Percentiles rank a stretch among this genome's conserved stretches.
phyloP scores from a whole-genome alignment of 2,888 invertebrate species.

The Scaptomyza caliginosa region DNA sequence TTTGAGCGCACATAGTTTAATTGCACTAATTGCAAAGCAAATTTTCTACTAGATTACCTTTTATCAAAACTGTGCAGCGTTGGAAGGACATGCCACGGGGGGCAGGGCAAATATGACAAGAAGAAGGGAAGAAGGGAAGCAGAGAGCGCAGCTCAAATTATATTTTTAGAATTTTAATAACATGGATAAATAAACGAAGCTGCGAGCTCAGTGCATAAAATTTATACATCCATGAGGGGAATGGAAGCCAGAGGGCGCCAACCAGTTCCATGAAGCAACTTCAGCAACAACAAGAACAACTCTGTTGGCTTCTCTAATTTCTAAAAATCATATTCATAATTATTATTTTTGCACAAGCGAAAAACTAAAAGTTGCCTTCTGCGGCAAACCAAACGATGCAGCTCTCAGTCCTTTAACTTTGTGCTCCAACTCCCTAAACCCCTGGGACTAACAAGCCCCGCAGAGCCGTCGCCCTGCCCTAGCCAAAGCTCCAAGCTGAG shows the following conservation, averaged over 20 bases:
- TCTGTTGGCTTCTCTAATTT: conserved; percentile 38
- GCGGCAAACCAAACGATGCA: conserved; percentile 25
- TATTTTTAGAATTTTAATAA: conserved; percentile 71
- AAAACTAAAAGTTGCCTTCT: conserved; percentile 68
- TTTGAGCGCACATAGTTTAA: conserved; percentile 64
- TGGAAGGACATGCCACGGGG: conserved; percentile 12
- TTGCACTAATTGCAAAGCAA: conserved; percentile 78
- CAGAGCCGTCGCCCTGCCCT: too few species aligned
- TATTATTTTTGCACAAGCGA: conserved; percentile 66
- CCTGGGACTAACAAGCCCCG: neutral
- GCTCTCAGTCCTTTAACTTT: conserved; percentile 21
- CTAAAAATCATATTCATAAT: conserved; percentile 69
- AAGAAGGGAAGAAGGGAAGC: conserved; percentile 26
- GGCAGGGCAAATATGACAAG: neutral
- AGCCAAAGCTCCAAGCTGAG: neutral
- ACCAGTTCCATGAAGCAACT: neutral
- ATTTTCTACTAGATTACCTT: conserved; percentile 81
- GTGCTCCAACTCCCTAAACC: neutral
- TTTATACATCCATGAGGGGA: conserved; percentile 16
- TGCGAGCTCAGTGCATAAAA: conserved; percentile 39
- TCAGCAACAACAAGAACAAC: neutral
- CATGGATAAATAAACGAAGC: conserved; percentile 44
- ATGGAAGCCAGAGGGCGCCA: conserved; percentile 19
- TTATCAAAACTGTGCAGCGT: conserved; percentile 42
- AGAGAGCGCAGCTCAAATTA: conserved; percentile 39